These are phyloP conservation scores for Agraylea sexmaculata DNA, from an alignment of 1,140 invertebrate genomes.

Conservation along the genomic window DNA sequence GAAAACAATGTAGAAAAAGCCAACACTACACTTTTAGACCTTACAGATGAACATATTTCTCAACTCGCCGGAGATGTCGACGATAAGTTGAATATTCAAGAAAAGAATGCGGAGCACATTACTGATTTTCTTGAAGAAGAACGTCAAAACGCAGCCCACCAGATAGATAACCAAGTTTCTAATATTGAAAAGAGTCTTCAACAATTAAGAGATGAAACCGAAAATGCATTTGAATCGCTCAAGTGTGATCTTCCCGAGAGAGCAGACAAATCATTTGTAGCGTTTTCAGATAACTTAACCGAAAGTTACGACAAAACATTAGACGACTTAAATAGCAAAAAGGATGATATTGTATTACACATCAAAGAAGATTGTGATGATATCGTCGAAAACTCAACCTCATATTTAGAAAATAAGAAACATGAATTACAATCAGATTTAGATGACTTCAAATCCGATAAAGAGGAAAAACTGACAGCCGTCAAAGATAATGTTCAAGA, in stretches of 20 bases:
- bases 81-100: slow-evolving; percentile 6
- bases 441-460: no score
- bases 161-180: slow-evolving; percentile 6
- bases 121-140: slow-evolving; percentile 6
- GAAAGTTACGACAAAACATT: slow-evolving; percentile 21
- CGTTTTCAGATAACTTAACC: slow-evolving; percentile 20
- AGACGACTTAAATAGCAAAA: slow-evolving; percentile 22
- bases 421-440: slow-evolving; percentile 9
- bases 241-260: slow-evolving; percentile 19
- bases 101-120: slow-evolving; percentile 5
- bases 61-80: slow-evolving; percentile 7
- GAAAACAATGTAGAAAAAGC: slow-evolving; percentile 9
- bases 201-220: slow-evolving; percentile 22
- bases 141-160: slow-evolving; percentile 1
- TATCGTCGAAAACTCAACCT: slow-evolving; percentile 19
- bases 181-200: slow-evolving; percentile 26
- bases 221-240: slow-evolving; percentile 15
- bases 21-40: slow-evolving; percentile 11
- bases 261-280: slow-evolving; percentile 10
- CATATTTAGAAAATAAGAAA: slow-evolving; percentile 6
- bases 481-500: no score
- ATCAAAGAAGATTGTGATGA: slow-evolving; percentile 25
- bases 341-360: slow-evolving; percentile 23
- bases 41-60: slow-evolving; percentile 9
- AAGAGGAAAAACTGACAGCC: no score